These are phyloP conservation scores for Gryllus longicercus DNA, from an alignment of 2,888 invertebrate species.

Conservation along the genomic window DNA sequence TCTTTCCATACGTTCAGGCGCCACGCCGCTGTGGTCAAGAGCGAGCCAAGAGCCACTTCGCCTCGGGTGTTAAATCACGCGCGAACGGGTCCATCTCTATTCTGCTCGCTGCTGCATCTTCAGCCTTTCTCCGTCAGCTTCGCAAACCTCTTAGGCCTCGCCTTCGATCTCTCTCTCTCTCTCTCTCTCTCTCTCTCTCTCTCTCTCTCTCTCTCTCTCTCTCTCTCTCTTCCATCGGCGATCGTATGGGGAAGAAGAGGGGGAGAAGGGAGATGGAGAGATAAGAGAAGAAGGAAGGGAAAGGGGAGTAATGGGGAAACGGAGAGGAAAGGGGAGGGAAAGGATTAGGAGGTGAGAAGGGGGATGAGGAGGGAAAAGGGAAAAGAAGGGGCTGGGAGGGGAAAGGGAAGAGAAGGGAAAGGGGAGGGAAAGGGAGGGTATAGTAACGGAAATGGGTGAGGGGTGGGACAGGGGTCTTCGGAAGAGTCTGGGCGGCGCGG, in stretches of 20 bases:
- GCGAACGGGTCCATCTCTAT: not conserved
- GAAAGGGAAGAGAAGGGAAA: too few species aligned
- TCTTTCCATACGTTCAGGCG: not conserved
- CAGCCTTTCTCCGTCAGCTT: not conserved
- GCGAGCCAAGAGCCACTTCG: not conserved
- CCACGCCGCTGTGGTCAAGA: not conserved
- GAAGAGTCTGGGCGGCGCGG: too few species aligned
- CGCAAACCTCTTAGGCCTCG: not conserved
- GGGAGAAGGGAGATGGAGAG: too few species aligned
- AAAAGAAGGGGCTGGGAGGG: too few species aligned
- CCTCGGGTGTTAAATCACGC: not conserved
- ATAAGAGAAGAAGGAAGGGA: too few species aligned
- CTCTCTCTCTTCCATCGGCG: not conserved
- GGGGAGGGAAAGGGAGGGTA: too few species aligned
- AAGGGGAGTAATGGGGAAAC: too few species aligned
- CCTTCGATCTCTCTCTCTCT: not conserved
- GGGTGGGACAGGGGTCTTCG: too few species aligned
- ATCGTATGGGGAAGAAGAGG: not conserved
- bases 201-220: not conserved
- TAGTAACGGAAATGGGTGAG: too few species aligned
- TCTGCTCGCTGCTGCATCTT: not conserved
- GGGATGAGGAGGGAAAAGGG: too few species aligned
- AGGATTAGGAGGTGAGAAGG: rapidly evolving
- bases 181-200: not conserved
- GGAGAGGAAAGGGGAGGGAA: too few species aligned